Base-by-base conservation (phyloP, 2,113 vertebrate genomes). In the Camarhynchus parvulus region DNA sequence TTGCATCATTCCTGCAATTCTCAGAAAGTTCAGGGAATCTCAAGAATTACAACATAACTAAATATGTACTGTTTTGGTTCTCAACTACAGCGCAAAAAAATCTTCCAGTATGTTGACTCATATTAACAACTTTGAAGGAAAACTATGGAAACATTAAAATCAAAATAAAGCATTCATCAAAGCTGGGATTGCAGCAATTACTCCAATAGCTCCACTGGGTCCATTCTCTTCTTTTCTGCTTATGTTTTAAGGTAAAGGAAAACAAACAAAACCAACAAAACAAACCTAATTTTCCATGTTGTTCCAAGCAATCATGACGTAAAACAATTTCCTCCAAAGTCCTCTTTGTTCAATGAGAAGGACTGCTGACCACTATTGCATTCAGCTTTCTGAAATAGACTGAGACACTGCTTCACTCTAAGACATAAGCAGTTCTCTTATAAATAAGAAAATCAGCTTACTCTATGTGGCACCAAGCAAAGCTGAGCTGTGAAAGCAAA, bases 51-150 rank as follows among this genome's bases (percentile, higher is more conserved):
- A 79, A 63, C 13, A 27, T 4, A 6, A 35, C 15, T 49, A 41
- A 33, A 47, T 20, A 66, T 0, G 9, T 13, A 41, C 0, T 0
- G 4, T 28, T 93, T 49, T 80, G 15, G 3, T n/a, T 91, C 41
- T 66, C 14, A 66, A 24, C n/a, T 69, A 69, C n/a, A 89, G 37
- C 2, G n/a, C 37, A 80, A 94, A 85, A 74, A 28, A 47, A 86
- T 15, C 11, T 22, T 19, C 12, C 59, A 46, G 5, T 39, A 77
- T 3, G 10, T 8, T 68, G 44, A 44, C 21, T 53, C 50, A 8
- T 31, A 82, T 16, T 53, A 92, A 28, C 10, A 70, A 31, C 7
- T 37, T 0, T 10, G 10, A 81, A 86, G 6, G 24, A 69, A 73
- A 73, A 58, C 15, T 28, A 37, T 7, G 11, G 41, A 79, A 72